phyloP scores from a whole-genome alignment of 2,113 vertebrate genomes.

The Aix galericulata region DNA sequence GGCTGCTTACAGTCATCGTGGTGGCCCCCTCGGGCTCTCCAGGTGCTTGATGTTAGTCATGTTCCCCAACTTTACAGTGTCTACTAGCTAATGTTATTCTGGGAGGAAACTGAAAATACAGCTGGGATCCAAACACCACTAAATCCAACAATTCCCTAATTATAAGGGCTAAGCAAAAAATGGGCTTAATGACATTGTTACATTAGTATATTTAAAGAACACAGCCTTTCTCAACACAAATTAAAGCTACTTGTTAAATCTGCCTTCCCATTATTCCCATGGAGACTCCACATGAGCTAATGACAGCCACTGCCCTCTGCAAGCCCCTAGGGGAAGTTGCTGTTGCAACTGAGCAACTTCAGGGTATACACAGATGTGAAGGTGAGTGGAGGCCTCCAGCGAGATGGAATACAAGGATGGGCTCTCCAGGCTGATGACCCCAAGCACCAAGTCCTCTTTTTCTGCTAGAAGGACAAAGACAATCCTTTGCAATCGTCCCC shows the following conservation, averaged over 20 bases:
- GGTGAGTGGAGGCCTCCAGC: neutral
- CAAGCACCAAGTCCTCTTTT: neutral
- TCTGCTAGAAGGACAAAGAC: neutral
- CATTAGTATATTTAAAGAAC: neutral
- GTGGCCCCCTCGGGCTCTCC: neutral
- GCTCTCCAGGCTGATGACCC: neutral
- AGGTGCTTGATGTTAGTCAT: neutral
- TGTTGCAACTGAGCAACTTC: neutral
- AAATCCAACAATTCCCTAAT: neutral
- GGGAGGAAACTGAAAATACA: neutral
- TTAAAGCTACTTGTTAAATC: neutral
- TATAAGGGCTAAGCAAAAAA: neutral
- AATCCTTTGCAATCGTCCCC: neutral
- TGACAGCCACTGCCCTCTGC: neutral
- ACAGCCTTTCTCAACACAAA: neutral
- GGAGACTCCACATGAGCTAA: neutral
- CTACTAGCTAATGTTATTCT: neutral
- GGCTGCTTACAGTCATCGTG: neutral
- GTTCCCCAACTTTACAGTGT: neutral
- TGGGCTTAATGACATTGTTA: neutral
- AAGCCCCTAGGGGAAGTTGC: neutral
- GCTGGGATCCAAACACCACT: neutral
- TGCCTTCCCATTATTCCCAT: neutral
- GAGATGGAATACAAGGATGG: neutral
- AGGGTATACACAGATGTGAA: neutral